Evolutionary conservation across 2,113 vertebrate species (phyloP).

Genomic region (Vireo altiloquus): DNA sequence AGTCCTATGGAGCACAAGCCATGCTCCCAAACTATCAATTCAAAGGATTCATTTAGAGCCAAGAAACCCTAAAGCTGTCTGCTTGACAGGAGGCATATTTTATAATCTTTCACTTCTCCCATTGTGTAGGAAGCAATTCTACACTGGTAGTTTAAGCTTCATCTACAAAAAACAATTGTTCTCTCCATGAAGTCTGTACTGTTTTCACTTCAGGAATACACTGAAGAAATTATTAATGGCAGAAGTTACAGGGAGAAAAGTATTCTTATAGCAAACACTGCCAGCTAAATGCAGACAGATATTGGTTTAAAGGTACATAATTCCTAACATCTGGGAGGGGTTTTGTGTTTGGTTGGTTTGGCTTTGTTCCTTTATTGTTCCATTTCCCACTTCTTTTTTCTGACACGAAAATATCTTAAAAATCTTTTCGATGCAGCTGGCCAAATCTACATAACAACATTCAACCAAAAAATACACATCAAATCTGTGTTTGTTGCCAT

Average conservation of each 20-base stretch:
- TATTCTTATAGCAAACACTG: background rate
- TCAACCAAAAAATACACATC: background rate
- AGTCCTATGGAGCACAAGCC: background rate
- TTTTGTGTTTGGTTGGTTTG: background rate
- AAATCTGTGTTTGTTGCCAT: background rate
- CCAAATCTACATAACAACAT: background rate
- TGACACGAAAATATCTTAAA: background rate
- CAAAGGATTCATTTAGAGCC: background rate
- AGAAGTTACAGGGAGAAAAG: background rate
- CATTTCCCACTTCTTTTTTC: background rate
- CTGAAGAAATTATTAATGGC: background rate
- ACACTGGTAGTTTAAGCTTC: constrained; percentile 33
- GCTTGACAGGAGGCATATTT: constrained; percentile 39
- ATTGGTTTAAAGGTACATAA: background rate
- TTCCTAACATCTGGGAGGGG: background rate
- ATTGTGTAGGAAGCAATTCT: constrained; percentile 27
- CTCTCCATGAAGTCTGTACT: background rate
- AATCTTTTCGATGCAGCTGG: background rate
- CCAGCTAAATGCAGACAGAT: background rate
- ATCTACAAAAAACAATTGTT: constrained; percentile 40
- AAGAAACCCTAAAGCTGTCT: constrained; percentile 39
- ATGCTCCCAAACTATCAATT: constrained; percentile 29
- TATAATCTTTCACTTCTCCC: constrained; percentile 20
- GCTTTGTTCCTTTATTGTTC: background rate
- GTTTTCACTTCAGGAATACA: background rate